Conservation (phyloP, 2,888 invertebrate species). For the Norana najaformis region DNA sequence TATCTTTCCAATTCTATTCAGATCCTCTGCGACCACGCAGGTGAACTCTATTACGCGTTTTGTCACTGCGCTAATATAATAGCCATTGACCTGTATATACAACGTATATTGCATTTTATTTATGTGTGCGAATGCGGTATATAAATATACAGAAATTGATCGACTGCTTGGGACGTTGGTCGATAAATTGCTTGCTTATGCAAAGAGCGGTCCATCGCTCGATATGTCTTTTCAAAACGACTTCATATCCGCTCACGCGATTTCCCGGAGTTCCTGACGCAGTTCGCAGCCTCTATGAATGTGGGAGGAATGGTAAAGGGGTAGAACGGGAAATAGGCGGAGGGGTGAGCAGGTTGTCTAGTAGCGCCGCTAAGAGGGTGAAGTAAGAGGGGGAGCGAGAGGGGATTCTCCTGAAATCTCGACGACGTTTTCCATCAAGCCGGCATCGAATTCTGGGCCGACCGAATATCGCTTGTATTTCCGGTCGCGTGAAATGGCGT, state of each 20-base stretch:
- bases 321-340: background rate
- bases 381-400: background rate
- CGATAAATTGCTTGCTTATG: slow-evolving; percentile 6
- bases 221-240: slow-evolving; percentile 5
- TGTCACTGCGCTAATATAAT: background rate
- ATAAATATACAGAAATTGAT: background rate
- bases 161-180: background rate
- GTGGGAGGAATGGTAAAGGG: background rate
- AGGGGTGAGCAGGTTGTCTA: background rate
- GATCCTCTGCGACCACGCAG: too few species aligned
- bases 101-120: slow-evolving; percentile 9
- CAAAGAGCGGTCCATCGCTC: background rate
- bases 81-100: background rate
- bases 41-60: slow-evolving; percentile 13
- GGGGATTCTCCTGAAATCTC: background rate
- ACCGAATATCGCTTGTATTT: background rate
- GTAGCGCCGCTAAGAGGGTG: background rate
- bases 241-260: slow-evolving; percentile 13
- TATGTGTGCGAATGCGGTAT: background rate
- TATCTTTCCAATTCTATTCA: background rate
- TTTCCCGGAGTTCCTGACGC: background rate
- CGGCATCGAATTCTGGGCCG: background rate
- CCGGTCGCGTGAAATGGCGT: background rate
- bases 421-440: background rate
- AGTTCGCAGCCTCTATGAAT: background rate